Conservation (phyloP, 2,797 vertebrate species). For the Agapornis canus region DNA sequence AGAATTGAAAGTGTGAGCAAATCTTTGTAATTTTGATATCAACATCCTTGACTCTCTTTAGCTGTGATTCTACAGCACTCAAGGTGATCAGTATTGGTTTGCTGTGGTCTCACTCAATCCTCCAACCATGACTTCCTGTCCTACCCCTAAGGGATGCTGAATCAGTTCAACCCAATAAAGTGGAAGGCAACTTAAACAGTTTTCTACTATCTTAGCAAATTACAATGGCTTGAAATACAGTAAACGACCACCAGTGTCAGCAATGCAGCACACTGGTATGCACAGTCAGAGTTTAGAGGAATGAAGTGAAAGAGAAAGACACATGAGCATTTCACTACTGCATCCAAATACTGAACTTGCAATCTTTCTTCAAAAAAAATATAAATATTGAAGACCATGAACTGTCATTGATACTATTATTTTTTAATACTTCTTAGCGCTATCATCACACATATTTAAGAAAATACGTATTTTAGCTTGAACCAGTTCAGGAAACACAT, state of each 20-base stretch:
- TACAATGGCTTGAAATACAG: neutral
- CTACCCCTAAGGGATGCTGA: neutral
- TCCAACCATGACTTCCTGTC: neutral
- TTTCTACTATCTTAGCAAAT: neutral
- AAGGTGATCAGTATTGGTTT: neutral
- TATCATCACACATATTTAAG: neutral
- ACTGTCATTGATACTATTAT: neutral
- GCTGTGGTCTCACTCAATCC: neutral
- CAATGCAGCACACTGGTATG: neutral
- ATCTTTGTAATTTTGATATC: neutral
- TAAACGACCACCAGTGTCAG: neutral
- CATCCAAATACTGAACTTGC: neutral
- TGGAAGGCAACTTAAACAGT: neutral
- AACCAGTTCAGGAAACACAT: neutral
- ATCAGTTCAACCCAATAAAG: neutral
- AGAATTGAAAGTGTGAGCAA: neutral
- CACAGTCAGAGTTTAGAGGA: neutral
- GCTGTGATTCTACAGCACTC: neutral
- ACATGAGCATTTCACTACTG: neutral
- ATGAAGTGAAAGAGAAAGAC: neutral
- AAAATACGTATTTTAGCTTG: neutral
- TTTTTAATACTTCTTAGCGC: neutral
- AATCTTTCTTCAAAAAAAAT: neutral
- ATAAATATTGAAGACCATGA: neutral
- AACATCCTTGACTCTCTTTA: neutral